phyloP scores from a whole-genome alignment of 2,113 vertebrate genomes.

The Chaetura pelagica region DNA sequence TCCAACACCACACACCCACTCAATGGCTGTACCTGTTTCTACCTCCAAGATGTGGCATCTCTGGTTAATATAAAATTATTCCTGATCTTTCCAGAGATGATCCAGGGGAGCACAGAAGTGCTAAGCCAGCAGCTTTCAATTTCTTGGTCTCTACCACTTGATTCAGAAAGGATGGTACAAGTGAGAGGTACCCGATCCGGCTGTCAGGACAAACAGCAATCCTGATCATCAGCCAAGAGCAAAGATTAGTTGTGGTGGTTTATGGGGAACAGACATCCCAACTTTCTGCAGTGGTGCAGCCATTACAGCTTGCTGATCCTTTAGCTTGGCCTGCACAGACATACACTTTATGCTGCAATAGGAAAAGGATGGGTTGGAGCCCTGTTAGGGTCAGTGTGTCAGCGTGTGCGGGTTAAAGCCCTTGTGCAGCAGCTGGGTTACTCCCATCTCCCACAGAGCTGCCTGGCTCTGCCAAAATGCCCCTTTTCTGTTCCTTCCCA shows the following conservation, averaged over 20 bases:
- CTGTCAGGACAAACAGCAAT: not conserved
- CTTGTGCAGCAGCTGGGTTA: not conserved
- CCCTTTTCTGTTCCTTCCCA: not conserved
- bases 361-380: not conserved
- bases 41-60: not conserved
- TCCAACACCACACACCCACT: not conserved
- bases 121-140: not conserved
- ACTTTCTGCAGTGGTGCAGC: not conserved
- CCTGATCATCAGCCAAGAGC: not conserved
- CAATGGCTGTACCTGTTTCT: not conserved
- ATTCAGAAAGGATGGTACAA: not conserved
- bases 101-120: not conserved
- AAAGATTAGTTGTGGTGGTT: not conserved
- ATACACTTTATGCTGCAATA: rapidly evolving
- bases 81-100: not conserved
- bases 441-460: not conserved
- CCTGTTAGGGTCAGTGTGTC: rapidly evolving
- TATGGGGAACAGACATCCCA: not conserved
- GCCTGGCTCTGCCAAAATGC: not conserved
- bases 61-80: not conserved
- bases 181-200: rapidly evolving
- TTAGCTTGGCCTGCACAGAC: not conserved
- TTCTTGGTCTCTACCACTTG: not conserved
- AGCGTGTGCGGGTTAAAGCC: rapidly evolving
- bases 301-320: not conserved